Percentiles rank a stretch among this genome's conserved stretches.
Evolutionary conservation across 1,140 invertebrate genomes (phyloP).

Genomic region (Drosophila seguyi): DNA sequence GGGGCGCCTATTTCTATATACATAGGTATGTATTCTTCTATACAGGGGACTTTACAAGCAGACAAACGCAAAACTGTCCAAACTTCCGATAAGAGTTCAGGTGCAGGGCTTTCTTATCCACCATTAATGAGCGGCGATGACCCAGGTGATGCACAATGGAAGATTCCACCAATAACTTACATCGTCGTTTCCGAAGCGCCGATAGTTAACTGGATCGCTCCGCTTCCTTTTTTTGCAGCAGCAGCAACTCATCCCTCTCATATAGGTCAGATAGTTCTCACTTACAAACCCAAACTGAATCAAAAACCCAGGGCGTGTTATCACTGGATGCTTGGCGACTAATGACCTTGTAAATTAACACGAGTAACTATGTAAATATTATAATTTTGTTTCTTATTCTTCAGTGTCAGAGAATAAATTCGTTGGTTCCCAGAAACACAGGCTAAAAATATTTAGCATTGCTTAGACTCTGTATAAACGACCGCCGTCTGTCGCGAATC

Average conservation of each 20-base stretch:
- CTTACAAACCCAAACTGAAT: neutral
- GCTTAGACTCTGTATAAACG: slow-evolving; percentile 18
- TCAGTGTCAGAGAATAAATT: neutral
- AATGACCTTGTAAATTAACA: slow-evolving; percentile 1
- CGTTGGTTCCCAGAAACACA: slow-evolving; percentile 1
- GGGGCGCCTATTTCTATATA: neutral
- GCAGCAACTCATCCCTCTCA: slow-evolving; percentile 38
- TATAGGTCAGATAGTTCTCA: neutral
- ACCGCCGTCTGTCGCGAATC: slow-evolving; percentile 41
- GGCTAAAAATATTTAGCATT: slow-evolving; percentile 33
- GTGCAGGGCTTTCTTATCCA: slow-evolving; percentile 2
- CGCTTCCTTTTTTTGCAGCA: slow-evolving; percentile 55
- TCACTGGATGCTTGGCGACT: neutral
- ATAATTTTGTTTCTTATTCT: neutral
- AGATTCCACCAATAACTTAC: slow-evolving; percentile 35
- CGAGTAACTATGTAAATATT: slow-evolving; percentile 8
- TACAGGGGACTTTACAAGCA: neutral
- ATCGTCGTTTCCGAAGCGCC: slow-evolving; percentile 25
- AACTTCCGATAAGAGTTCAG: slow-evolving; percentile 2
- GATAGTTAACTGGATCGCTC: slow-evolving; percentile 20
- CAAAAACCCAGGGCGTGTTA: slow-evolving; percentile 1
- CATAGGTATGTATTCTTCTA: slow-evolving; percentile 5
- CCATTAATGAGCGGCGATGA: neutral
- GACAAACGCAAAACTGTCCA: neutral
- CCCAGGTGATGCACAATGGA: neutral